These are phyloP conservation scores for Bombus cullumanus DNA, from an alignment of 1,140 invertebrate species.

Conservation along the genomic window DNA sequence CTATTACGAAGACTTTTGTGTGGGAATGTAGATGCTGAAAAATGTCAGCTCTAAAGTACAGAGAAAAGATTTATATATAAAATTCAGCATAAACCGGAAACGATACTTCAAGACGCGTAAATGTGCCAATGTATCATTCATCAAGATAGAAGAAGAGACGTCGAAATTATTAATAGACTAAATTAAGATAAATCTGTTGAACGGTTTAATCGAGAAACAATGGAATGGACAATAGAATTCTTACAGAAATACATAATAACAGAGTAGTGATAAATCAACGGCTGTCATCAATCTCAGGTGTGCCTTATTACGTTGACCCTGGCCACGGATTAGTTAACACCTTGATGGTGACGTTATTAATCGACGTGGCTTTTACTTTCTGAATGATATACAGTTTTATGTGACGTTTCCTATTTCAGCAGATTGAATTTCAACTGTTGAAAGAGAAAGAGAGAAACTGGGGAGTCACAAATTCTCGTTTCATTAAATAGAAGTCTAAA, in stretches of 20 bases:
- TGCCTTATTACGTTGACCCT: slow-evolving; percentile 13
- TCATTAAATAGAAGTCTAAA: background rate
- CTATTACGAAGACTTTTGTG: no score
- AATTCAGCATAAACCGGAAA: no score
- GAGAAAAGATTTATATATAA: no score
- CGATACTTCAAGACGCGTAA: no score
- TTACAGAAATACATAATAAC: background rate
- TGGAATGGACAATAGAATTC: background rate
- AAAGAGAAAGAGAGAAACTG: background rate
- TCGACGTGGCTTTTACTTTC: background rate
- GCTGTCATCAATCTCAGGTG: background rate
- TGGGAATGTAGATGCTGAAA: no score
- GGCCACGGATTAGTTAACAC: background rate
- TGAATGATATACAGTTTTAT: no score
- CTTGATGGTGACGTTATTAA: background rate
- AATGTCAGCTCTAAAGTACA: no score
- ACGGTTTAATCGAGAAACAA: no score
- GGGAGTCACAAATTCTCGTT: background rate
- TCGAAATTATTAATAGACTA: no score
- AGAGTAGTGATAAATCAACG: background rate
- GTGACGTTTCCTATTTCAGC: background rate
- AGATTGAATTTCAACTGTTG: background rate
- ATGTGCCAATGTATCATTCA: no score
- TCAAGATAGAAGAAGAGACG: no score
- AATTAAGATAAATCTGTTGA: no score